Conservation (phyloP, 2,888 invertebrate species). For the Synanthedon tipuliformis region DNA sequence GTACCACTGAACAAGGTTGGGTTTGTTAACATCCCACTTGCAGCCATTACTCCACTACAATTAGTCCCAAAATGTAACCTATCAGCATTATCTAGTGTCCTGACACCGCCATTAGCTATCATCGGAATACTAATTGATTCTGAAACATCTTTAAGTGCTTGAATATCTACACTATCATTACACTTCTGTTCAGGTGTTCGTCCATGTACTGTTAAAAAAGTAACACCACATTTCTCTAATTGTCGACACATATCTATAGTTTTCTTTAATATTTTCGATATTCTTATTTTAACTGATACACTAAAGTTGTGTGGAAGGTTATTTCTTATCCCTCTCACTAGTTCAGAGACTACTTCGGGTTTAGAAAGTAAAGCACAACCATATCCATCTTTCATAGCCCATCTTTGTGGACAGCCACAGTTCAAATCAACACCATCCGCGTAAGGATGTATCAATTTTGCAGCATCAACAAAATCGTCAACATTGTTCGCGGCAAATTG, state of each 20-base stretch:
- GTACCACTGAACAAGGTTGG: slow-evolving; percentile 88
- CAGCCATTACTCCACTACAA: slow-evolving; percentile 91
- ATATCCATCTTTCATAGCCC: slow-evolving; percentile 92
- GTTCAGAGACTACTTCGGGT: slow-evolving; percentile 85
- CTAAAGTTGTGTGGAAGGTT: slow-evolving; percentile 80
- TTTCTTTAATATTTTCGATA: slow-evolving; percentile 75
- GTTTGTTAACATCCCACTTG: slow-evolving; percentile 90
- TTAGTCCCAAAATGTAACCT: slow-evolving; percentile 74
- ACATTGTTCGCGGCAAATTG: slow-evolving; percentile 94
- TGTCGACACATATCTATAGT: slow-evolving; percentile 85
- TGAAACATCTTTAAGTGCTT: slow-evolving; percentile 78
- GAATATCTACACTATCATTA: slow-evolving; percentile 77
- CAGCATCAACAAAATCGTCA: slow-evolving; percentile 85
- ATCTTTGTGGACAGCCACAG: slow-evolving; percentile 97
- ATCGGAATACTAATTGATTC: slow-evolving; percentile 83
- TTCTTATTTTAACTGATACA: slow-evolving; percentile 92
- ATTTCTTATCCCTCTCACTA: slow-evolving; percentile 81
- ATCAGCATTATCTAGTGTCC: slow-evolving; percentile 77
- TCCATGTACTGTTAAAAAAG: slow-evolving; percentile 92
- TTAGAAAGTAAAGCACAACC: slow-evolving; percentile 86
- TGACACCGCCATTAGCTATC: slow-evolving; percentile 93
- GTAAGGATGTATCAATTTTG: slow-evolving; percentile 84
- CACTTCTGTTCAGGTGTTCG: slow-evolving; percentile 86
- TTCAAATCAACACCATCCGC: slow-evolving; percentile 95
- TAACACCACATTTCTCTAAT: slow-evolving; percentile 87